Conservation (phyloP, 1,140 invertebrate genomes). For the Centruroides sculpturatus region DNA sequence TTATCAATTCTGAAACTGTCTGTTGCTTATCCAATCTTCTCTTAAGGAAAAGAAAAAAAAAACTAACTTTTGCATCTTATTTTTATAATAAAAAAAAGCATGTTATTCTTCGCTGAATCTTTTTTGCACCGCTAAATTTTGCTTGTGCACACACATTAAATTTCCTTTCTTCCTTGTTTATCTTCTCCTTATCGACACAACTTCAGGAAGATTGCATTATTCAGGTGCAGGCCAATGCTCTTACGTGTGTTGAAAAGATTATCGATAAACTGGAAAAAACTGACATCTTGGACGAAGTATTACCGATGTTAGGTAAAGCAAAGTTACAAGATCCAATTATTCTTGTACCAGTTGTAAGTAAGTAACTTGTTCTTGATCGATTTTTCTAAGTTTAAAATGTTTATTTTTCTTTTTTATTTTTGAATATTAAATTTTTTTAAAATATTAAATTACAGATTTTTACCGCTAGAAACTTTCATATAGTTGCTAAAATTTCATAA, state of each 20-base stretch:
- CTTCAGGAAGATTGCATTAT: background rate
- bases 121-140: background rate
- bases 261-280: constrained; percentile 69
- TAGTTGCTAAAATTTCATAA: too few relatives aligned
- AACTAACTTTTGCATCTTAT: too few relatives aligned
- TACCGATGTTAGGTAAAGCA: constrained; percentile 77
- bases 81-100: too few relatives aligned
- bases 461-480: too few relatives aligned
- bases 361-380: constrained; percentile 13
- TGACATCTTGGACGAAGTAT: constrained; percentile 78
- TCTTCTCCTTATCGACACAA: background rate
- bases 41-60: too few relatives aligned
- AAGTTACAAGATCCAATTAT: constrained; percentile 62
- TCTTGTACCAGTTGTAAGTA: constrained; percentile 34
- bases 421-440: too few relatives aligned
- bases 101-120: too few relatives aligned
- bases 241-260: constrained; percentile 46
- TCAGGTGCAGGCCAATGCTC: constrained; percentile 26
- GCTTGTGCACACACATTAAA: background rate
- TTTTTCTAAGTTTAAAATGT: background rate
- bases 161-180: background rate
- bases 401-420: too few relatives aligned
- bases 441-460: too few relatives aligned
- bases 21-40: background rate
- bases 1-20: background rate